Evolutionary conservation across 2,888 invertebrate genomes (phyloP).

Genomic region (Standfussiana lucernea): DNA sequence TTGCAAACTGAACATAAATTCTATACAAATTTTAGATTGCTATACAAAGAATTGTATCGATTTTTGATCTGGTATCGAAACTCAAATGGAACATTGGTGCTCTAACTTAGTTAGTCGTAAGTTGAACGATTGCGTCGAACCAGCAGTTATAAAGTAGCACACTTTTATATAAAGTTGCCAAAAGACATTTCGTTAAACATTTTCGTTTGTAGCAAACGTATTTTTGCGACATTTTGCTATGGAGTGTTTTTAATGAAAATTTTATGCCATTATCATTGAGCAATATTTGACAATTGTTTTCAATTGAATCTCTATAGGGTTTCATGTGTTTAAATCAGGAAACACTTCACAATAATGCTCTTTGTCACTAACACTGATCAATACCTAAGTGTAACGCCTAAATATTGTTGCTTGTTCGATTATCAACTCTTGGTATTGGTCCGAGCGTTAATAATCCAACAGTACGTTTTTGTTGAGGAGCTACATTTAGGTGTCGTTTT

Average conservation of each 20-base stretch:
- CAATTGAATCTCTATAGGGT: constrained; percentile 50
- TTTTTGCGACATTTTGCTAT: constrained; percentile 39
- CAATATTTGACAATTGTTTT: constrained; percentile 22
- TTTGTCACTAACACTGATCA: not conserved
- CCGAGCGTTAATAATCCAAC: not conserved
- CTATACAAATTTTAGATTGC: not conserved
- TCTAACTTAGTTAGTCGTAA: not conserved
- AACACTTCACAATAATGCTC: constrained; percentile 41
- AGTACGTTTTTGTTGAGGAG: not conserved
- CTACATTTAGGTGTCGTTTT: not conserved
- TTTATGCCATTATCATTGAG: constrained; percentile 7
- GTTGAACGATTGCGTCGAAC: not conserved
- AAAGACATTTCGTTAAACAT: constrained; percentile 51
- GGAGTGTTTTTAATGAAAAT: constrained; percentile 14
- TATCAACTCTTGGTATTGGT: not conserved
- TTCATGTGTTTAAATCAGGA: constrained; percentile 22
- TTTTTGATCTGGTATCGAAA: not conserved
- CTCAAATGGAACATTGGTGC: not conserved
- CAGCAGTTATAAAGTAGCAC: constrained; percentile 19
- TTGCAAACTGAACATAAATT: not conserved
- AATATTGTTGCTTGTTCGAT: not conserved
- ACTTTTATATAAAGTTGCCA: constrained; percentile 34
- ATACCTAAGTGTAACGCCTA: not conserved
- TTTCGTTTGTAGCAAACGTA: constrained; percentile 49
- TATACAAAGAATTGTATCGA: not conserved